These are phyloP conservation scores for Murina feae DNA, from an alignment of 2,113 vertebrate species.

Conservation along the genomic window DNA sequence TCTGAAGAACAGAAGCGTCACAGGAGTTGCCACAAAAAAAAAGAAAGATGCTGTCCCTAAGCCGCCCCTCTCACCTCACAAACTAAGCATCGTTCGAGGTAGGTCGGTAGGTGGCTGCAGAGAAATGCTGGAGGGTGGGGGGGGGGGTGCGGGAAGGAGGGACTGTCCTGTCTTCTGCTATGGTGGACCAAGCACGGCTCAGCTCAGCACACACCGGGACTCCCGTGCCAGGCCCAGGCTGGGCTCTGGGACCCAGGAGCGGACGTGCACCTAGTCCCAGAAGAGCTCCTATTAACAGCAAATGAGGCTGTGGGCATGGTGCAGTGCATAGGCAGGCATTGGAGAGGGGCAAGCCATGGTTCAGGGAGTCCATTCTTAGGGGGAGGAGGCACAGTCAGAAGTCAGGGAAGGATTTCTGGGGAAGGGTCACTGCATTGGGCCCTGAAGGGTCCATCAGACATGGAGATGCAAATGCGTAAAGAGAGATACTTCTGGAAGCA, in stretches of 20 bases:
- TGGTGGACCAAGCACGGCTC: not conserved
- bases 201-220: not conserved
- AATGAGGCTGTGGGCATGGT: not conserved
- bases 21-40: constrained; percentile 98
- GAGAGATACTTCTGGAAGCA: not conserved
- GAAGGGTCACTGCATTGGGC: not conserved
- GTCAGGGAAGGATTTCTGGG: not conserved
- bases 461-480: not conserved
- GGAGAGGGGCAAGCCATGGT: not conserved
- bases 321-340: not conserved
- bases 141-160: not conserved
- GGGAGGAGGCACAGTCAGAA: not conserved
- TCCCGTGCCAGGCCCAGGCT: not conserved
- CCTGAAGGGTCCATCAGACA: not conserved
- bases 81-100: constrained; percentile 99
- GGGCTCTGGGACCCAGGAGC: not conserved
- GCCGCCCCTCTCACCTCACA: constrained; percentile 97
- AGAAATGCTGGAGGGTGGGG: not conserved
- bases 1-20: constrained; percentile 98
- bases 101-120: constrained; percentile 85
- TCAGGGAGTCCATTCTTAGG: not conserved
- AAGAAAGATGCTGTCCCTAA: constrained; percentile 99
- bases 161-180: constrained; percentile 24
- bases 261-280: not conserved
- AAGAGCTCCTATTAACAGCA: not conserved